Base-by-base conservation (phyloP, 2,888 invertebrate genomes). In the Drosophila subsilvestris region DNA sequence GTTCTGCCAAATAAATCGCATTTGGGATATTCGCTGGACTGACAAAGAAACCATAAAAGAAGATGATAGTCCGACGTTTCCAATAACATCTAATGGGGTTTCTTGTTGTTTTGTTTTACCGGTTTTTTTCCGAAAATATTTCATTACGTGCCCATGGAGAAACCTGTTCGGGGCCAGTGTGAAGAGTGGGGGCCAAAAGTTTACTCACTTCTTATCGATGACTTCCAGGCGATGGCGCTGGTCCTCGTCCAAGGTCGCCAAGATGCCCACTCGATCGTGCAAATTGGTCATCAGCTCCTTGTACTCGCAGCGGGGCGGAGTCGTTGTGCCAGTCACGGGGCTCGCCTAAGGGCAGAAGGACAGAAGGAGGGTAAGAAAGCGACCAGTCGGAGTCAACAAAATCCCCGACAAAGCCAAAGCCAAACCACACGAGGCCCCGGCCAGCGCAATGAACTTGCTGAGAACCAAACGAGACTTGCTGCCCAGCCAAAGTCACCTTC, bases 191-290 rank as follows among this genome's bases (percentile, higher is more conserved):
- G 22, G 17, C 17, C 27, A 8, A 12, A 25, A 7, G 7, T n/a
- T 37, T 60, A 90, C 92, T 91, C 72, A 92, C 92, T 91, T 92
- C 62, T 92, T 90, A 63, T 92, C 91, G 69, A 92, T 88, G 44
- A 75, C 82, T 68, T 92, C 91, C 68, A 92, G 79, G 18, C 91
- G 90, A 57, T 82, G 75, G 22, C 91, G 88, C 63, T 92, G 90
- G 72, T 91, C 90, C 71, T 92, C 90, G 61, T 92, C 91, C 74
- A 92, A 79, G 55, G 90, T 88, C 63, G 90, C 89, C 72, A 92
- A 76, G 50, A 90, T 80, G 42, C 90, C 83, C 14, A 92, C 78
- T 14, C 91, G 90, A 75, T 92, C 92, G 47, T 90, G 86, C 10
- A 92, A 70, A 63, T 89, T 89, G 37, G 80, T 85, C 72, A 92